Evolutionary conservation across 2,888 invertebrate species (phyloP), one percentile per base, ranked within the genome.

Genomic region (Petrolisthes cinctipes): DNA sequence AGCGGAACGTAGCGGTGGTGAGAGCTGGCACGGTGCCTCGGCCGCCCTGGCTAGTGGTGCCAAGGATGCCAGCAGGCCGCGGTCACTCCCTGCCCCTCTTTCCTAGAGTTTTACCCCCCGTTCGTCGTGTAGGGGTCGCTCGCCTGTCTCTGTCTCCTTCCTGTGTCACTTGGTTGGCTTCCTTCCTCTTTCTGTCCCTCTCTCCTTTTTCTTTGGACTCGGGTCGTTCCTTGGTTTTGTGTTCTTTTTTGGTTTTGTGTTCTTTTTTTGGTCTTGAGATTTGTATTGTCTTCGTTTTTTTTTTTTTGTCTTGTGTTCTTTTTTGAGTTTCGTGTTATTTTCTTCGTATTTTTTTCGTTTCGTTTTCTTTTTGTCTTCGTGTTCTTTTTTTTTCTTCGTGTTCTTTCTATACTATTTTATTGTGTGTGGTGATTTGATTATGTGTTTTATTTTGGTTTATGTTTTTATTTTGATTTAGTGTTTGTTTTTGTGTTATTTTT

Each of bases 1-100:
- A 81, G 57, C 68, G 73, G 82, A 81, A 86, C 75, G 71, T 86
- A 75, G 61, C 86, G 80, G 23, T 37, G 37, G 37, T 71, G 54
- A 81, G 73, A 71, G 23, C 73, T 81, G 85, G 85, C 80, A 73
- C 56, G 57, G 23, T 71, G 80, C 68, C 85, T 79, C 37, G 51
- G 53, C 61, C 68, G 23, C 53, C 80, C 57, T 37, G 37, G 37
- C 37, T 37, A 2, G 37, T 61, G 61, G 56, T 81, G 82, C 71
- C 82, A 80, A 80, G 78, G 53, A 54, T 80, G 17, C 73, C 61
- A n/a, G n/a, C 20, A 82, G 37, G 66, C 20, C n/a, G 20, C 53
- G 75, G 20, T 20, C 23, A 53, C 23, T 53, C 51, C 54, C 83
- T 83, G 11, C 14, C 56, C 37, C 75, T 37, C 11, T 2, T 53